phyloP scores from a whole-genome alignment of 2,113 vertebrate species.

The Platanista minor region DNA sequence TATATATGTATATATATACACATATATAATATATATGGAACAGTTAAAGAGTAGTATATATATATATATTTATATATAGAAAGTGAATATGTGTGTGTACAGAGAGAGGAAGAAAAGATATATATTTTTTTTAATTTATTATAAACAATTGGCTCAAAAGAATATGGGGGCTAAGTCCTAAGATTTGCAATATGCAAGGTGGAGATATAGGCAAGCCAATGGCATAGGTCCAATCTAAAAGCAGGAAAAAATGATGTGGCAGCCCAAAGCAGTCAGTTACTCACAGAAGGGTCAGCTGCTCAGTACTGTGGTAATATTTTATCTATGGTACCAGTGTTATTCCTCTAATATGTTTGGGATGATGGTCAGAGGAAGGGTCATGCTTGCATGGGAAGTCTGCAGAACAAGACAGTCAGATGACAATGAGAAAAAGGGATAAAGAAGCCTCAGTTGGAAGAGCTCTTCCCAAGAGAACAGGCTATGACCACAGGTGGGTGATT shows the following conservation, averaged over 20 bases:
- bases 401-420: background rate
- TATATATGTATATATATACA: background rate
- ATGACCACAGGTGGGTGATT: background rate
- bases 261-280: too few species aligned
- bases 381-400: background rate
- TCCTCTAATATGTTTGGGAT: background rate
- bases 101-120: background rate
- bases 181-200: background rate
- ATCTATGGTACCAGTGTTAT: fast-evolving
- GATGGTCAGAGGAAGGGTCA: too few species aligned
- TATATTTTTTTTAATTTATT: background rate
- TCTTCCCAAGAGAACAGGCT: background rate
- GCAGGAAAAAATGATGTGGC: background rate
- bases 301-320: background rate
- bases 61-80: background rate
- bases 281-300: background rate
- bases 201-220: background rate
- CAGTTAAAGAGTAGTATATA: background rate
- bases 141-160: background rate
- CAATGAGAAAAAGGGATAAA: background rate
- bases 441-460: background rate
- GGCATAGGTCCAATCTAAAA: background rate
- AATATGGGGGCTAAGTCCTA: background rate
- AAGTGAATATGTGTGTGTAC: background rate
- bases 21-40: background rate